phyloP scores from a whole-genome alignment of 2,113 vertebrate genomes.

The Chitala chitala region DNA sequence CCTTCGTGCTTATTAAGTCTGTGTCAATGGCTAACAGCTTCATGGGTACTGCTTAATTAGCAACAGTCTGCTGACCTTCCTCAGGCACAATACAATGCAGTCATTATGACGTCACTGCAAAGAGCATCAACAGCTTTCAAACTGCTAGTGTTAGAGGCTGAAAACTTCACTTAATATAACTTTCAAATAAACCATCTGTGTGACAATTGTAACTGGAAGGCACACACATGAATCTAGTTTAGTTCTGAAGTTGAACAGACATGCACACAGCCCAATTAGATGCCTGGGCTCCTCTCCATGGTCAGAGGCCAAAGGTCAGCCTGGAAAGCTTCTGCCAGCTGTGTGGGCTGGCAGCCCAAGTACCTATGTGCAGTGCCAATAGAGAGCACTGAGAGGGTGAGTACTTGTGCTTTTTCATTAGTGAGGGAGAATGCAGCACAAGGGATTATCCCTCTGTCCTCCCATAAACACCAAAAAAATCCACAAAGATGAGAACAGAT shows the following conservation, averaged over 20 bases:
- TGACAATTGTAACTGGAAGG: not conserved
- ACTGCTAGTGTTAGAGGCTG: not conserved
- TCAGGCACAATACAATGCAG: not conserved
- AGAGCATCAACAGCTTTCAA: not conserved
- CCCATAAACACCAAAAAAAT: conserved; percentile 3
- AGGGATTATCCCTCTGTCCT: conserved; percentile 8
- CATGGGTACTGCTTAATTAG: not conserved
- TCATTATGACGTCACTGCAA: conserved; percentile 7
- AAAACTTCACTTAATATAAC: not conserved
- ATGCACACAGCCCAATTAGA: not conserved
- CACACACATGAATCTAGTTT: not conserved
- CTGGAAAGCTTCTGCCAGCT: not conserved
- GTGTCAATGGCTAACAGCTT: too few relatives aligned
- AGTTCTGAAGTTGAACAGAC: not conserved
- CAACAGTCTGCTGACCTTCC: not conserved
- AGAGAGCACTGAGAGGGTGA: not conserved
- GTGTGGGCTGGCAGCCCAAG: not conserved
- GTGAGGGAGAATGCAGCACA: not conserved
- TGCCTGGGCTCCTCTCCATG: not conserved
- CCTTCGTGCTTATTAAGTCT: too few relatives aligned
- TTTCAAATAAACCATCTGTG: too few relatives aligned
- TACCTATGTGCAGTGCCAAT: not conserved
- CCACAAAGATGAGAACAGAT: not conserved
- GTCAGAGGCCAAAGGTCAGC: not conserved
- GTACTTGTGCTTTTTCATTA: not conserved